Evolutionary conservation across 37 sponge, comb jelly and placozoan species (phyloP).

Genomic region (Agelas oroides): DNA sequence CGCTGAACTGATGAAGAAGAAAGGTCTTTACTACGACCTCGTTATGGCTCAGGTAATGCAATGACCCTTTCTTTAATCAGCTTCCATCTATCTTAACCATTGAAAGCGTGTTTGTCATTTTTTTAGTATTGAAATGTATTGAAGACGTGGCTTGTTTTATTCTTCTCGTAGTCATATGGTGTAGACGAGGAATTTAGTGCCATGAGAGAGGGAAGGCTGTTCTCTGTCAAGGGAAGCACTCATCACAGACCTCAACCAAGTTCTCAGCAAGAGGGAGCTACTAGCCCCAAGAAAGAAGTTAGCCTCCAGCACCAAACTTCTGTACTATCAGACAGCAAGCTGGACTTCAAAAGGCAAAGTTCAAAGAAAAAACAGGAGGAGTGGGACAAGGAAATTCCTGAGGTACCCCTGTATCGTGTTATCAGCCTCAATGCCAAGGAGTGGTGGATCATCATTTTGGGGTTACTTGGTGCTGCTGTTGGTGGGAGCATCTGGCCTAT

Average conservation of each 20-base stretch:
- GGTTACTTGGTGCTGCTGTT: conserved; percentile 64
- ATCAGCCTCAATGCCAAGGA: conserved; percentile 70
- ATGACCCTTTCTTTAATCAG: background rate
- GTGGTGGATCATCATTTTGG: conserved; percentile 79
- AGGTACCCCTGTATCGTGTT: conserved; percentile 47
- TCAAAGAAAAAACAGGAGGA: conserved; percentile 47
- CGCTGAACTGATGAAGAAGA: conserved; percentile 68
- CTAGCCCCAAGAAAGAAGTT: too few species aligned
- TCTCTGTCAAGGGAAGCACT: background rate
- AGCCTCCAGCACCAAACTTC: too few species aligned
- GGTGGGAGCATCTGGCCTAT: conserved; percentile 60
- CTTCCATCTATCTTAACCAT: background rate
- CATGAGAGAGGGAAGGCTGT: background rate
- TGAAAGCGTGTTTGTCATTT: too few species aligned
- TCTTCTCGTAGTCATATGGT: background rate
- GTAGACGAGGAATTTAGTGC: background rate
- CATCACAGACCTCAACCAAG: too few species aligned
- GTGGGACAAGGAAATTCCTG: conserved; percentile 61
- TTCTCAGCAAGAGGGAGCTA: too few species aligned
- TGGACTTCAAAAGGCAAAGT: background rate
- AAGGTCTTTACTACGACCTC: conserved; percentile 90
- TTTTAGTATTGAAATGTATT: background rate
- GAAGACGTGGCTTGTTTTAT: background rate
- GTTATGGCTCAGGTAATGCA: conserved; percentile 76
- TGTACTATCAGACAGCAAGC: background rate